phyloP scores from a whole-genome alignment of 2,797 vertebrate species.

The Tamandua tetradactyla region DNA sequence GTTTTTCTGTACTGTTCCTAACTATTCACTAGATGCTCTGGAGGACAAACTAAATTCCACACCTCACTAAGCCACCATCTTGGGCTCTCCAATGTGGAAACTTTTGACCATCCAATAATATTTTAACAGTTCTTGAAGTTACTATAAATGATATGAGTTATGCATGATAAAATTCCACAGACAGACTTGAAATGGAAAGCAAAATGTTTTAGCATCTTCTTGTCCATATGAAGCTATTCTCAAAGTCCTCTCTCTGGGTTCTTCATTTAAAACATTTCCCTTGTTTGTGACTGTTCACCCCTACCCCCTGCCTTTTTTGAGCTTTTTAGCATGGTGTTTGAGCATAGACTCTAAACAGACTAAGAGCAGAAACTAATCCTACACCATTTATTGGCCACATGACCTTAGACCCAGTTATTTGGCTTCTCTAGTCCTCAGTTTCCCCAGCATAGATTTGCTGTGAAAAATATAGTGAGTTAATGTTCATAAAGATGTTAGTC shows the following conservation, averaged over 20 bases:
- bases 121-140: neutral
- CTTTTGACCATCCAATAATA: neutral
- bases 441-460: neutral
- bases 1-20: too few relatives aligned
- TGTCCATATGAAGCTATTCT: neutral
- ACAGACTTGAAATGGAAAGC: neutral
- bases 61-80: too few relatives aligned
- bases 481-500: neutral
- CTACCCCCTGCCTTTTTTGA: neutral
- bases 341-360: neutral
- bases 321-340: neutral
- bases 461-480: neutral
- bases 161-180: neutral
- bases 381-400: neutral
- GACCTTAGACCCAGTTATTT: neutral
- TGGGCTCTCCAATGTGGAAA: too few relatives aligned
- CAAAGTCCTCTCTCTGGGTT: neutral
- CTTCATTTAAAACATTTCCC: neutral
- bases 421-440: neutral
- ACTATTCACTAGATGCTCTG: too few relatives aligned
- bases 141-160: neutral
- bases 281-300: neutral
- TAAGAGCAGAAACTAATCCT: too few relatives aligned
- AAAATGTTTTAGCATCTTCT: neutral
- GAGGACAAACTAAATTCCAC: too few relatives aligned